phyloP scores from a whole-genome alignment of 2,888 invertebrate genomes.

The Chrysotoxum bicinctum region DNA sequence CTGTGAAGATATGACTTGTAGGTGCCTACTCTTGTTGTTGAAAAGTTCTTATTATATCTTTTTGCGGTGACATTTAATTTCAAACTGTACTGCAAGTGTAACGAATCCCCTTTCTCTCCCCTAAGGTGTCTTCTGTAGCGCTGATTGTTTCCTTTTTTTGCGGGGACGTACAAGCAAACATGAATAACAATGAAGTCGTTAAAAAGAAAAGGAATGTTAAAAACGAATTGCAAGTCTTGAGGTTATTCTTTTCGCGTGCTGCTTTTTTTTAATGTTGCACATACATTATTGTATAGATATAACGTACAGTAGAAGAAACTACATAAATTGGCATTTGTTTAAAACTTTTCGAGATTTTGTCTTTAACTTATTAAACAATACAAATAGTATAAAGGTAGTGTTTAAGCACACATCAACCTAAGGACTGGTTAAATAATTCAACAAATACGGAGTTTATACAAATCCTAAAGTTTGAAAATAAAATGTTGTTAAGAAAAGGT shows the following conservation, averaged over 20 bases:
- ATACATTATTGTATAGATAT: background rate
- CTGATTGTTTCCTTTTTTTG: conserved; percentile 32
- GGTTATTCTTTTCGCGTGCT: conserved; percentile 13
- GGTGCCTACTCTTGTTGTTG: conserved; percentile 7
- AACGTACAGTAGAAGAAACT: background rate
- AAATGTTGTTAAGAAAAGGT: no score
- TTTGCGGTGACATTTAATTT: conserved; percentile 41
- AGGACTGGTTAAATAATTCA: no score
- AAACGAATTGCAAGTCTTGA: background rate
- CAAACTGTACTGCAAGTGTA: conserved; percentile 28
- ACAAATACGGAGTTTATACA: background rate
- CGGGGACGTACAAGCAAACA: conserved; percentile 31
- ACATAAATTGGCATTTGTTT: background rate
- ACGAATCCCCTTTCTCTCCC: background rate
- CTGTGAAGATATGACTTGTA: background rate
- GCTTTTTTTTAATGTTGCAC: conserved; percentile 14
- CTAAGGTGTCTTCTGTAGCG: conserved; percentile 43
- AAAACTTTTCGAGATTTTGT: no score
- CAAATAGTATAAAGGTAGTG: background rate
- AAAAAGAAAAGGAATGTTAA: conserved; percentile 35
- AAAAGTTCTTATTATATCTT: background rate
- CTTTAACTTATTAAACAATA: background rate
- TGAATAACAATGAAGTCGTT: conserved; percentile 58
- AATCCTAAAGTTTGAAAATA: background rate
- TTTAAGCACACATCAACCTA: background rate